A percentile compares a stretch with the other conserved stretches of the same genome.
phyloP scores from a whole-genome alignment of 1,140 invertebrate genomes.

The Sarcophaga peregrina region DNA sequence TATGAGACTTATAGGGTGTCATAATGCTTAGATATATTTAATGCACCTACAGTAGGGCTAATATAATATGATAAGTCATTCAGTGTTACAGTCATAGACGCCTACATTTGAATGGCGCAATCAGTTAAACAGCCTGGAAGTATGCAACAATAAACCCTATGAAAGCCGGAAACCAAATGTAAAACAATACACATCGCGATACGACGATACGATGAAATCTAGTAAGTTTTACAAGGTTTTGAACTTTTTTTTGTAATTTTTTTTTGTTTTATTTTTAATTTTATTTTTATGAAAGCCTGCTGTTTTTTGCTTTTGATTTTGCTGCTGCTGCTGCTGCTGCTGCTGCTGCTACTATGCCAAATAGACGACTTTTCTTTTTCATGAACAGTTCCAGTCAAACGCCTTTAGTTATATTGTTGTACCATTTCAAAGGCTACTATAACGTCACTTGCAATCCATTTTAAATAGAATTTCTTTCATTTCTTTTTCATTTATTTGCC shows the following conservation, averaged over 20 bases:
- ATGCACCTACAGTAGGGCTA: no score
- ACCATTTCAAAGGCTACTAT: background rate
- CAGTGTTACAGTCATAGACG: background rate
- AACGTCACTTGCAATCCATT: no score
- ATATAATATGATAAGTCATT: background rate
- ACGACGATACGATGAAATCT: background rate
- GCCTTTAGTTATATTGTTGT: background rate
- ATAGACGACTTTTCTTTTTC: no score
- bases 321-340: no score
- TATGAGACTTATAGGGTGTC: no score
- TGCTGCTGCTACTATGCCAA: no score
- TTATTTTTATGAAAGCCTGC: no score
- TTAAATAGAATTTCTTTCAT: background rate
- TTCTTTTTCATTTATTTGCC: background rate
- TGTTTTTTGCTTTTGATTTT: no score
- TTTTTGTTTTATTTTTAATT: no score
- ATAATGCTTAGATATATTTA: no score
- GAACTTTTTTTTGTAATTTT: no score
- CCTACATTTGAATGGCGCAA: constrained; percentile 23
- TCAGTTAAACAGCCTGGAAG: constrained; percentile 26
- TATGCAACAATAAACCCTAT: constrained; percentile 17
- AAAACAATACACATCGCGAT: background rate
- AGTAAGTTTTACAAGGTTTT: constrained; percentile 2
- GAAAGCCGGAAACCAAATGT: constrained; percentile 24
- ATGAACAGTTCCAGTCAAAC: no score